Evolutionary conservation across 2,113 vertebrate species (phyloP), one percentile per base, ranked within the genome.

Genomic region (Saccopteryx bilineata): DNA sequence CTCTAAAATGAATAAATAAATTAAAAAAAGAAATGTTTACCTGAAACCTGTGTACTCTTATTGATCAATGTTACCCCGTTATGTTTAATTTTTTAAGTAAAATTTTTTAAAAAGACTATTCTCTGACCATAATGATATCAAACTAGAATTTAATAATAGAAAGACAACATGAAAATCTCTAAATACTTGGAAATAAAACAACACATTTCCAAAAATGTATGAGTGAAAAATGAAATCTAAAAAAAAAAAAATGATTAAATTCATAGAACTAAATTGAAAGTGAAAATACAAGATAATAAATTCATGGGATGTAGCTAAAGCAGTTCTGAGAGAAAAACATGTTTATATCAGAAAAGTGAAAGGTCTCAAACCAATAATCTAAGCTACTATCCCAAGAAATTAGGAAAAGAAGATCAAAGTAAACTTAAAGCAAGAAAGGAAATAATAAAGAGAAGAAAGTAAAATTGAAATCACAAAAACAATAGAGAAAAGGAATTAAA

Each of bases 401-500:
- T 18, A 83, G 3, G n/a, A 85, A 95, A 60, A 60, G 46, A 74
- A 88, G 33, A 18, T 72, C 31, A 92, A 84, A 88, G 66, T 61
- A 89, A 66, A 79, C 33, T 13, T 17, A 63, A 91, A 87, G 33
- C 15, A 89, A 91, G 5, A 28, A 91, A 72, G 8, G 39, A 88
- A 94, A 72, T 58, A 79, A 81, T 61, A 82, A 87, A 19, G 26
- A 90, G 5, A 95, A 93, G 39, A 80, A 71, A 94, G 23, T 87
- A 19, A 78, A 91, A 82, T 71, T 69, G 21, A 83, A 90, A 95
- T 68, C 19, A 86, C 66, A 54, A 91, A 85, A 91, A 88, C 18
- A 88, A 84, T n/a, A 94, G 23, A 81, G 31, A 1, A 76, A 87
- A 95, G 50, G 23, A 80, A 79, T 68, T 86, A 48, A 63, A 12